These are phyloP conservation scores for Suillia variegata DNA, from an alignment of 2,888 invertebrate species.

Conservation along the genomic window DNA sequence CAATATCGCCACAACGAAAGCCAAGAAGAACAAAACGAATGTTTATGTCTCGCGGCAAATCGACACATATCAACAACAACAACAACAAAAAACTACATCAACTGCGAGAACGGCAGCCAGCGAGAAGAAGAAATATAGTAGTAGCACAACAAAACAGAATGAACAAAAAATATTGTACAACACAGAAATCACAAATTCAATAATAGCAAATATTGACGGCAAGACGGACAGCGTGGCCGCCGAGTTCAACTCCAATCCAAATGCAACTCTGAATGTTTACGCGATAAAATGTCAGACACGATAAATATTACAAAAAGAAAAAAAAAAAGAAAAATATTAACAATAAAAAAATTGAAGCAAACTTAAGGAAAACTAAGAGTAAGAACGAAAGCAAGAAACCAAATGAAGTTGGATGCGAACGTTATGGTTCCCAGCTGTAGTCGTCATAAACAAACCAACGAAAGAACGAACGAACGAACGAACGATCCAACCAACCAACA, in stretches of 20 bases:
- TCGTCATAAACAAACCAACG: too few relatives aligned
- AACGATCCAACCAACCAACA: too few relatives aligned
- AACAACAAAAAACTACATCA: background rate
- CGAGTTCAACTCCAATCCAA: constrained; percentile 6
- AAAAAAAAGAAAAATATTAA: background rate
- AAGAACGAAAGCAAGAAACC: too few relatives aligned
- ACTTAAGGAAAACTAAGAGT: too few relatives aligned
- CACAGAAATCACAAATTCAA: background rate
- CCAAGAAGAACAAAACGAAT: background rate
- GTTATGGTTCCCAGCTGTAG: too few relatives aligned
- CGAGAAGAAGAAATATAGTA: background rate
- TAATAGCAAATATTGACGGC: constrained; percentile 1
- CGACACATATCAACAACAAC: background rate
- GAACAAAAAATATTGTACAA: too few relatives aligned
- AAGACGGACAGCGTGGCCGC: background rate
- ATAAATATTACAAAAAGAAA: constrained; percentile 5
- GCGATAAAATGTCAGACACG: constrained; percentile 28
- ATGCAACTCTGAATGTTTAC: constrained; percentile 30
- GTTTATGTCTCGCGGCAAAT: constrained; percentile 1
- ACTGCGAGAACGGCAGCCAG: too few relatives aligned
- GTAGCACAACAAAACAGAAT: too few relatives aligned
- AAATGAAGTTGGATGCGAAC: too few relatives aligned
- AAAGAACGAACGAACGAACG: too few relatives aligned
- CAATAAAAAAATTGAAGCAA: too few relatives aligned
- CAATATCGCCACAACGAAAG: background rate